A percentile compares a stretch with the other conserved stretches of the same genome.
Evolutionary conservation across 2,888 invertebrate genomes (phyloP).

Genomic region (Hypomecis atomaria): DNA sequence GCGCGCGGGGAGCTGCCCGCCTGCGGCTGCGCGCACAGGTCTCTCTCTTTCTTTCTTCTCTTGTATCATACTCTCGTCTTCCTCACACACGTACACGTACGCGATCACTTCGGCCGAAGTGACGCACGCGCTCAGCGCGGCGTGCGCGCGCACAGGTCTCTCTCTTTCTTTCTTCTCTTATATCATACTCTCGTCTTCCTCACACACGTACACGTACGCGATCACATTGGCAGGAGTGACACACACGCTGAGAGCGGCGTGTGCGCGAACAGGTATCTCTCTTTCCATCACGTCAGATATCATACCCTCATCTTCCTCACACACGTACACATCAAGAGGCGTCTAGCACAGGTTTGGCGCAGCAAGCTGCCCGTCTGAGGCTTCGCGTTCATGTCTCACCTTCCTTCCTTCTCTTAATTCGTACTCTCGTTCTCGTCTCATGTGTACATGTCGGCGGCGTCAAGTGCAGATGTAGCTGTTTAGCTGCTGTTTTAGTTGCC

Average conservation of each 20-base stretch:
- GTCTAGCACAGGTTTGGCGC: constrained; percentile 94
- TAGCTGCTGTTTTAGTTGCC: no score
- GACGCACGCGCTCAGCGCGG: no score
- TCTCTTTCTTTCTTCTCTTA: not conserved
- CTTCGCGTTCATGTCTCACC: constrained; percentile 79
- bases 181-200: not conserved
- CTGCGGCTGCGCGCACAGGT: constrained; percentile 88
- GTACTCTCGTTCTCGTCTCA: no score
- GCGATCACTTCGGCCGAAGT: no score
- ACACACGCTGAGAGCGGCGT: no score
- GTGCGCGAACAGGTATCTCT: no score
- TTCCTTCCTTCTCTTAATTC: no score
- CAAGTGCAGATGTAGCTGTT: no score
- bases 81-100: not conserved
- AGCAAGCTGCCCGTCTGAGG: constrained; percentile 95
- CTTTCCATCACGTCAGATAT: no score
- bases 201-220: no score
- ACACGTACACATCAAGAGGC: constrained; percentile 96
- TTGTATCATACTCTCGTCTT: not conserved
- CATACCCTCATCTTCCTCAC: constrained; percentile 84
- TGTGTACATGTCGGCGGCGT: no score
- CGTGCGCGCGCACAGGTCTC: constrained; percentile 55
- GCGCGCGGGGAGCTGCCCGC: constrained; percentile 93
- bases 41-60: not conserved
- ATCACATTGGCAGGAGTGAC: no score